Conservation (phyloP, 1,140 invertebrate species). For the Polyergus mexicanus region DNA sequence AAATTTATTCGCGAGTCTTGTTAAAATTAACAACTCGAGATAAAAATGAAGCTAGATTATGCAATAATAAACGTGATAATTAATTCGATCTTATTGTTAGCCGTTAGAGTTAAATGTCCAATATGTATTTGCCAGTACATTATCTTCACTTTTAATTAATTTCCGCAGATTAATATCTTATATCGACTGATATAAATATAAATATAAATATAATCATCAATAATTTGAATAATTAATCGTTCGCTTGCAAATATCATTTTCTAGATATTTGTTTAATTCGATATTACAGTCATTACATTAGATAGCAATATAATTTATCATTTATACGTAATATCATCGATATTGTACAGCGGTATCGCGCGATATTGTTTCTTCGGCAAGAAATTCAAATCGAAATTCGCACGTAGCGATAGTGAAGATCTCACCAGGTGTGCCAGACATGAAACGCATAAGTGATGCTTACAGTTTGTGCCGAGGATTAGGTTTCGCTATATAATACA, state of each 20-base stretch:
- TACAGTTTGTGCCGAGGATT: not conserved
- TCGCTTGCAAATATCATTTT: not conserved
- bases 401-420: not conserved
- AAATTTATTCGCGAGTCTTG: not conserved
- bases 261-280: not conserved
- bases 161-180: not conserved
- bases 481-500: slow-evolving; percentile 43
- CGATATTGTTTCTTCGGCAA: not conserved
- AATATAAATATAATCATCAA: not conserved
- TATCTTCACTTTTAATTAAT: not conserved
- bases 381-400: not conserved
- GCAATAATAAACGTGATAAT: not conserved
- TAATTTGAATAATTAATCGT: slow-evolving; percentile 2
- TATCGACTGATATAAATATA: not conserved
- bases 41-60: not conserved
- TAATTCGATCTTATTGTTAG: not conserved
- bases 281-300: not conserved
- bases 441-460: not conserved
- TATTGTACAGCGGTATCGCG: too few species aligned
- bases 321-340: not conserved
- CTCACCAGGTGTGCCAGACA: not conserved
- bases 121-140: not conserved
- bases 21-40: not conserved
- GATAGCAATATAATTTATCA: not conserved
- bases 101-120: not conserved